A percentile compares a stretch with the other conserved stretches of the same genome.
Conservation (phyloP, 2,113 vertebrate genomes). For the Ornithorhynchus anatinus region DNA sequence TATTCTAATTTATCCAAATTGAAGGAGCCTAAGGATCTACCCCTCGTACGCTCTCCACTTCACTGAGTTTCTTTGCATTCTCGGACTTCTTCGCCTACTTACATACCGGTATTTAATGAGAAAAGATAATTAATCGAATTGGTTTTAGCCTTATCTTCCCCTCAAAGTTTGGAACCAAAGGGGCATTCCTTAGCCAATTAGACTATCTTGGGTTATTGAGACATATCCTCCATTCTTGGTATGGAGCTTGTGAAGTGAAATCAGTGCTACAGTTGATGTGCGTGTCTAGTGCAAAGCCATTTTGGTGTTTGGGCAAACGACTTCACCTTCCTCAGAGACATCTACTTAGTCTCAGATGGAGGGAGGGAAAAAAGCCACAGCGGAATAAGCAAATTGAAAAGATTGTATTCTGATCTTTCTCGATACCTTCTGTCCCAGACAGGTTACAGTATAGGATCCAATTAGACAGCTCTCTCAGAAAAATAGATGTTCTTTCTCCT, state of each 20-base stretch:
- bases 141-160: slow-evolving; percentile 14
- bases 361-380: no score
- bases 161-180: background rate
- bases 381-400: background rate
- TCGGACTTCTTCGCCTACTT: background rate
- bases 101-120: background rate
- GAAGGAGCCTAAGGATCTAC: background rate
- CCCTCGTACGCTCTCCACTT: background rate
- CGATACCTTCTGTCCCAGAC: background rate
- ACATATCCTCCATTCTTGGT: slow-evolving; percentile 5
- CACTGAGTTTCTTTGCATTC: background rate
- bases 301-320: background rate
- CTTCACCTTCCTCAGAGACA: slow-evolving; percentile 15
- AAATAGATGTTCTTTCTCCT: no score
- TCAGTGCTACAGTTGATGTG: background rate
- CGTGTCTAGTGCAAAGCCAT: slow-evolving; percentile 5
- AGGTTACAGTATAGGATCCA: background rate
- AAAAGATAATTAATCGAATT: background rate
- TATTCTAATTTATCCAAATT: background rate
- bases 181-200: slow-evolving; percentile 21
- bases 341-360: slow-evolving; percentile 16
- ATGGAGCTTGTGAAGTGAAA: slow-evolving; percentile 2
- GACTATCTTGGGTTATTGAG: background rate
- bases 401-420: background rate
- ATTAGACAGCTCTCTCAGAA: background rate